Base-by-base conservation (phyloP, 1,140 invertebrate genomes). In the Mizuhopecten yessoensis region DNA sequence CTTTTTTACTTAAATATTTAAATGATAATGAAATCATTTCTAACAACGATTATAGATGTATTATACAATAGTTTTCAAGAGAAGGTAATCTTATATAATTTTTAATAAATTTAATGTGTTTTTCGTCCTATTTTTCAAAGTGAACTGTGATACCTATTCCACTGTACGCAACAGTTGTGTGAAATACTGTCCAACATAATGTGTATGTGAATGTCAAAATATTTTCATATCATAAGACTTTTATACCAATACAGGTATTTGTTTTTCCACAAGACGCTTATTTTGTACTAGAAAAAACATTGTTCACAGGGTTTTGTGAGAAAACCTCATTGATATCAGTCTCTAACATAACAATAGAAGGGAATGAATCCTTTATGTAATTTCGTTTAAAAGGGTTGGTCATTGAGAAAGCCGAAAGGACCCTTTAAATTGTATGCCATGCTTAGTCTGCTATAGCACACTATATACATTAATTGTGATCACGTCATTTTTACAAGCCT, bases 191-290 rank as follows among this genome's bases (percentile, higher is more conserved):
- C n/a, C n/a, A n/a, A n/a, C n/a, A n/a, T 20, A 13, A 49, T 49
- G 20, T 49, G 45, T 49, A 49, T n/a, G 57, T 75, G 23, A 75
- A 75, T 17, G 5, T 75, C 0, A 75, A 75, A 75, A 75, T 75
- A 75, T 75, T 75, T 75, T 29, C 57, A 75, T 75, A 75, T 75
- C 57, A 49, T 75, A 9, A 75, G 57, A 49, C 20, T 75, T 75
- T 75, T 17, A 75, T 29, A 75, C n/a, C 57, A 75, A 75, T 5
- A 9, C 57, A 5, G 57, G 5, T 75, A 75, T 75, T 75, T n/a
- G 29, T 75, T 75, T 75, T 75, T 29, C n/a, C 57, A 75, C 57
- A 75, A 29, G 57, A 75, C 57, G 23, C 5, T 75, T 75, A 75
- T 75, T 17, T 75, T 29, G 23, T 75, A 75, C 17, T 39, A 17